These are phyloP conservation scores for Sabatieria punctata DNA, from an alignment of 2,888 invertebrate species.

Conservation along the genomic window DNA sequence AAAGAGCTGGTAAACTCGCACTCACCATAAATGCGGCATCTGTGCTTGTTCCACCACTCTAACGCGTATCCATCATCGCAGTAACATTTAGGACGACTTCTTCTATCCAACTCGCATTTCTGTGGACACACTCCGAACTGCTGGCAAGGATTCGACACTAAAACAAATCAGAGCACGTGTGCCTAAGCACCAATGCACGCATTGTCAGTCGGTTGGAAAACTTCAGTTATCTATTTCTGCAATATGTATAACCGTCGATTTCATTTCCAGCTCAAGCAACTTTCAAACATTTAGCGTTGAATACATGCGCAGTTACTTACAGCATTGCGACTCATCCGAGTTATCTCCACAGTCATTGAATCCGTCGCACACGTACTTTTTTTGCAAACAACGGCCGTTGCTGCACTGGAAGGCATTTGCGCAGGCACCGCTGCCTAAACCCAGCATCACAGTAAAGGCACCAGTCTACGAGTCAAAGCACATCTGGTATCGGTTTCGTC, in stretches of 20 bases:
- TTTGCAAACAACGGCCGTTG: conserved; percentile 31
- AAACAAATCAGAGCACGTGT: background rate
- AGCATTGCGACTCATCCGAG: conserved; percentile 45
- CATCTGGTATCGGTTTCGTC: background rate
- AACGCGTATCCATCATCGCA: too few relatives aligned
- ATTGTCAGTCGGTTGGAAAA: too few relatives aligned
- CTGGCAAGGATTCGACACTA: background rate
- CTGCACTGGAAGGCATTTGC: conserved; percentile 48
- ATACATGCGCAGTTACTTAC: conserved; percentile 27
- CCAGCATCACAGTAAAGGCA: background rate
- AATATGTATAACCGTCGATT: too few relatives aligned
- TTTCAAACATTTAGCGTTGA: too few relatives aligned
- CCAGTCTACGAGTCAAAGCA: background rate
- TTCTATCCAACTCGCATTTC: background rate
- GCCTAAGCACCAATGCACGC: too few relatives aligned
- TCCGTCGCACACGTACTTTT: conserved; percentile 46
- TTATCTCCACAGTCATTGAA: conserved; percentile 47
- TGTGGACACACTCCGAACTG: conserved; percentile 2
- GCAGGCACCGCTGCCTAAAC: too few relatives aligned
- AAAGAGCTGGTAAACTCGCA: too few relatives aligned
- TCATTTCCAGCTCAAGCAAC: too few relatives aligned
- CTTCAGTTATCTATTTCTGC: too few relatives aligned
- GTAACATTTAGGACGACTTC: too few relatives aligned
- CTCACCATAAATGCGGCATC: too few relatives aligned
- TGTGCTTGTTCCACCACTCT: too few relatives aligned